Evolutionary conservation across 2,797 vertebrate species (phyloP), one percentile per base, ranked within the genome.

Genomic region (Manis pentadactyla): DNA sequence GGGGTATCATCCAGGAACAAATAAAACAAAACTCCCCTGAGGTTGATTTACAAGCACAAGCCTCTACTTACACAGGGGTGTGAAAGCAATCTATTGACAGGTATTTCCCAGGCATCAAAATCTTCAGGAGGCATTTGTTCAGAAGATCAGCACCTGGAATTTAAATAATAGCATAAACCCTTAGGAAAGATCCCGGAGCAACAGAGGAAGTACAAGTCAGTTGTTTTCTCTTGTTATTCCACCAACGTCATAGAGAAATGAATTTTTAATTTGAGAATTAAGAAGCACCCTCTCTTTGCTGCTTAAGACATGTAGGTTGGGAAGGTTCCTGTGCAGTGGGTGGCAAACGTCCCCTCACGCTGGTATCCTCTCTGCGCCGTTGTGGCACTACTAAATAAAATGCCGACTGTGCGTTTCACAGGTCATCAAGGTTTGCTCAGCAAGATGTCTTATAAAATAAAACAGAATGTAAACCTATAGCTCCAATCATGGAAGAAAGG

Each of bases 81-180:
- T 4, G n/a, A 31, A 13, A 46, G 49, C 27, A 34, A 39, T 64
- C 90, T 92, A 57, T 5, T 73, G 64, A 53, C 2, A 63, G 77
- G 5, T 53, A 31, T 92, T 77, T 78, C 89, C 73, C 87, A 85
- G 92, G 90, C 15, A 82, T 4, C 18, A 27, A 2, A 18, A 42
- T 75, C 94, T 93, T 55, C 88, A 51, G 68, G 86, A 68, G 37
- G 69, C 0, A 1, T 63, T 23, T 4, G 42, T 49, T 87, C 51
- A 0, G 14, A 74, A 96, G 34, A 81, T 2, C 57, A 73, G 95
- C 94, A 92, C 83, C 97, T 97, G 96, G 68, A 93, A 96, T 93
- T 95, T 64, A 91, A 29, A 55, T 27, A 94, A 69, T 3, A 5
- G 0, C 8, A 51, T 77, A 90, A 93, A 55, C n/a, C 39, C 63